phyloP scores from a whole-genome alignment of 2,797 vertebrate genomes.

The Margarornis squamiger region DNA sequence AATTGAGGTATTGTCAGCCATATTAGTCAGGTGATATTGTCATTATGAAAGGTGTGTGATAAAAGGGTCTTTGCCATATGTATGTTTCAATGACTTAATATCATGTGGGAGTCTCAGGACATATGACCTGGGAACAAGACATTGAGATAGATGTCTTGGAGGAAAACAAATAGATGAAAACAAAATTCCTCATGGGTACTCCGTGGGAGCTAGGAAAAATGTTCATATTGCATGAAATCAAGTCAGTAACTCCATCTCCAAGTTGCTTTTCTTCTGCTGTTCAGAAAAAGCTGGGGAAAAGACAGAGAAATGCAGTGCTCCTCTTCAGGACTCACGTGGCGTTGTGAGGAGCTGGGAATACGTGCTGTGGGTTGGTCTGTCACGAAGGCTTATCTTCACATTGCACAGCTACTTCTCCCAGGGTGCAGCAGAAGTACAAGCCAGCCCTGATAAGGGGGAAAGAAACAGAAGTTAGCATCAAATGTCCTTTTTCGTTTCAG shows the following conservation, averaged over 20 bases:
- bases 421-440: constrained; percentile 19
- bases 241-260: not conserved
- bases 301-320: not conserved
- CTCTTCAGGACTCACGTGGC: not conserved
- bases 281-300: not conserved
- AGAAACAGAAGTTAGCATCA: constrained; percentile 1
- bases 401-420: not conserved
- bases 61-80: not conserved
- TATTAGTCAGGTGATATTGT: not conserved
- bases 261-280: not conserved
- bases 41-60: not conserved
- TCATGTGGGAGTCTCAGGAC: not conserved
- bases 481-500: constrained; percentile 33
- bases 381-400: not conserved
- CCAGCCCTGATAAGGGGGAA: not conserved
- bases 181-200: not conserved
- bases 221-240: rapidly evolving
- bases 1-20: not conserved
- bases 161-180: not conserved
- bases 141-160: not conserved
- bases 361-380: not conserved
- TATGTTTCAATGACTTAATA: not conserved
- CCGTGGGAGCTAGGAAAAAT: not conserved
- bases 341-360: not conserved
- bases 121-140: not conserved